Percentiles rank a stretch among this genome's conserved stretches.
These are phyloP conservation scores for Lordiphosa mommai DNA, from an alignment of 1,140 invertebrate genomes.

Conservation along the genomic window DNA sequence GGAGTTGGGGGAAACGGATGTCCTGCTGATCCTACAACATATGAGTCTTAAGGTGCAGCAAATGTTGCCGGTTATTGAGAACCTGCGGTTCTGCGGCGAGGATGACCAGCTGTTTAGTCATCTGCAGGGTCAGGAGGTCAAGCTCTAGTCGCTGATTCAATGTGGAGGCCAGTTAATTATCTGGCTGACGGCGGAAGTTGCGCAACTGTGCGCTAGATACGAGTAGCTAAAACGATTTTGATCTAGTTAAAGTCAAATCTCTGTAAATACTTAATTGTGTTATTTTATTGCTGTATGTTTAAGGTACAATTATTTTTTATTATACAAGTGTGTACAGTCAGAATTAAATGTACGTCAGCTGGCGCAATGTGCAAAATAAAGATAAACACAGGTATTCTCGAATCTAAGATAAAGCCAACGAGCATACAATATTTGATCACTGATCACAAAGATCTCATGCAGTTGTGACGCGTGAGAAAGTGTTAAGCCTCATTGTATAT, in stretches of 20 bases:
- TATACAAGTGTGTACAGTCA: neutral
- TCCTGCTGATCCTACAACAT: slow-evolving; percentile 54
- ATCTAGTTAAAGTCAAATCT: slow-evolving; percentile 31
- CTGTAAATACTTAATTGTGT: slow-evolving; percentile 38
- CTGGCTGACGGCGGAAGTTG: slow-evolving; percentile 22
- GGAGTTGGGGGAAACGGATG: slow-evolving; percentile 52
- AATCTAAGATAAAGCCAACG: neutral
- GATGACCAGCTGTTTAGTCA: slow-evolving; percentile 29
- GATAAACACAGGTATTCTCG: slow-evolving; percentile 6
- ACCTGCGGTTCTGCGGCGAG: slow-evolving; percentile 51
- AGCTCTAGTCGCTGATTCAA: slow-evolving; percentile 19
- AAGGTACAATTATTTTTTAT: neutral
- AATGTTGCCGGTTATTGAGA: slow-evolving; percentile 49
- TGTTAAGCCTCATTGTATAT: neutral
- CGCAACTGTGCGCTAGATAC: slow-evolving; percentile 16
- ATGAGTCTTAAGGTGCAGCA: slow-evolving; percentile 59
- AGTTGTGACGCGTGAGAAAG: neutral
- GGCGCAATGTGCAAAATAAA: slow-evolving; percentile 2
- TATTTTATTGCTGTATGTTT: slow-evolving; percentile 17
- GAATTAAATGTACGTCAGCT: neutral
- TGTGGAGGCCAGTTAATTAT: slow-evolving; percentile 2
- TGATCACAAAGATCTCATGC: too few relatives aligned
- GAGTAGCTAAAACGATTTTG: slow-evolving; percentile 22
- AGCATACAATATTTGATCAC: neutral
- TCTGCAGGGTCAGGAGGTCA: slow-evolving; percentile 27